Conservation (phyloP, 2,888 invertebrate species). For the Polymixis lichenea region DNA sequence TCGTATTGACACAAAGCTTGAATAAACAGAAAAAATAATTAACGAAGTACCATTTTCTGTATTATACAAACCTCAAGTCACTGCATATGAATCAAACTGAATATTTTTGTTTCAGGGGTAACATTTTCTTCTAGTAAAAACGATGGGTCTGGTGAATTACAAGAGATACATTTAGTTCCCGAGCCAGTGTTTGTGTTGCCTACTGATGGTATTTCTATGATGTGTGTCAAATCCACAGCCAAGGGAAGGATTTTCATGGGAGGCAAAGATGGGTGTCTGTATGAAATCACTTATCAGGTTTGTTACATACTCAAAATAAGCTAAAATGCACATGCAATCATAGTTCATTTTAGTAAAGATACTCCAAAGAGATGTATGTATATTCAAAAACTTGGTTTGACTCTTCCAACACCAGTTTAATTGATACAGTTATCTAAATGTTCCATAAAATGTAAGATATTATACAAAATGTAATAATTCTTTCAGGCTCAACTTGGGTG, state of each 20-base stretch:
- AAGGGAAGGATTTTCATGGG: constrained; percentile 98
- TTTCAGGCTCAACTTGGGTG: constrained; percentile 95
- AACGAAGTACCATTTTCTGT: too few relatives aligned
- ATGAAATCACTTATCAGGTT: constrained; percentile 98
- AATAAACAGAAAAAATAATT: background rate
- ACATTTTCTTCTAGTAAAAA: constrained; percentile 89
- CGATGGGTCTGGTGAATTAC: constrained; percentile 87
- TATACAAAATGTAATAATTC: background rate
- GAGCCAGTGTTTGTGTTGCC: constrained; percentile 98
- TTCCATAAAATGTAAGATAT: background rate
- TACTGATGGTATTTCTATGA: constrained; percentile 96
- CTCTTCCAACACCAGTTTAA: background rate
- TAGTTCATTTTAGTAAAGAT: background rate
- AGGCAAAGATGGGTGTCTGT: constrained; percentile 97
- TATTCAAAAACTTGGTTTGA: background rate
- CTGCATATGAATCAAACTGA: background rate
- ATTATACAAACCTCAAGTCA: background rate
- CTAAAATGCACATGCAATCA: background rate
- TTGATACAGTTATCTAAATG: background rate
- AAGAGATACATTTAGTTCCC: constrained; percentile 97
- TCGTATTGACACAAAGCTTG: background rate
- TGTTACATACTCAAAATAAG: constrained; percentile 72
- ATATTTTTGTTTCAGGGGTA: constrained; percentile 81
- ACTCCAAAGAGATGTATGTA: background rate
- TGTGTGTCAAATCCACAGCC: constrained; percentile 94